A percentile compares a stretch with the other conserved stretches of the same genome.
Conservation (phyloP, 2,113 vertebrate genomes). For the Perognathus longimembris region DNA sequence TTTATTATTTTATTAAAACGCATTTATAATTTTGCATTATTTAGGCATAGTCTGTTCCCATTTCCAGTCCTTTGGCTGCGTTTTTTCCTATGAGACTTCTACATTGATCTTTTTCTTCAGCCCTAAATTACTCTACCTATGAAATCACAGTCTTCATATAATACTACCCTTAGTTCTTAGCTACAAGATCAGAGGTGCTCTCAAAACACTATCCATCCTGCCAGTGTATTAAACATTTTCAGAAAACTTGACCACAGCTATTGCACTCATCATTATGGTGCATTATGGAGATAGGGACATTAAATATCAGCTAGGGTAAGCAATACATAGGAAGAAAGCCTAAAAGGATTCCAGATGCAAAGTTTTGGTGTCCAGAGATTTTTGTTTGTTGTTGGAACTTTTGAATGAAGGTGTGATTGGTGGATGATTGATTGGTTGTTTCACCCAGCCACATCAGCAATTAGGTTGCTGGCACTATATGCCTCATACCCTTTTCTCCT, state of each 20-base stretch:
- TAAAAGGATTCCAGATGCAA: background rate
- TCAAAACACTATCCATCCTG: background rate
- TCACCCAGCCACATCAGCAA: background rate
- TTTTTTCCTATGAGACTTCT: background rate
- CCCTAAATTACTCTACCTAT: background rate
- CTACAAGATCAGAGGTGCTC: fast-evolving
- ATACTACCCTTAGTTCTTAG: background rate
- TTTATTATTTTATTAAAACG: background rate
- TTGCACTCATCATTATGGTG: background rate
- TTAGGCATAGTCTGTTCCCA: background rate
- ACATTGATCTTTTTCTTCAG: background rate
- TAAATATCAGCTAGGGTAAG: background rate
- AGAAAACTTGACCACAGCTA: background rate
- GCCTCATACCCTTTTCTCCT: background rate
- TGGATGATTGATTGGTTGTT: background rate
- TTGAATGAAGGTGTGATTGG: background rate
- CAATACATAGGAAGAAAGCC: no score
- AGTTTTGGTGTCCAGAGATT: background rate
- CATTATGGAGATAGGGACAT: background rate
- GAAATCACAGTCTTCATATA: background rate
- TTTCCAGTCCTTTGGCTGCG: background rate
- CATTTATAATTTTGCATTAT: background rate
- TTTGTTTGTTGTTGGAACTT: background rate
- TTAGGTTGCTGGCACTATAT: background rate
- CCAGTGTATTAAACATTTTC: background rate